A percentile compares a stretch with the other conserved stretches of the same genome.
These are phyloP conservation scores for Drosophila stalkeri DNA, from an alignment of 2,888 invertebrate genomes.

Conservation along the genomic window DNA sequence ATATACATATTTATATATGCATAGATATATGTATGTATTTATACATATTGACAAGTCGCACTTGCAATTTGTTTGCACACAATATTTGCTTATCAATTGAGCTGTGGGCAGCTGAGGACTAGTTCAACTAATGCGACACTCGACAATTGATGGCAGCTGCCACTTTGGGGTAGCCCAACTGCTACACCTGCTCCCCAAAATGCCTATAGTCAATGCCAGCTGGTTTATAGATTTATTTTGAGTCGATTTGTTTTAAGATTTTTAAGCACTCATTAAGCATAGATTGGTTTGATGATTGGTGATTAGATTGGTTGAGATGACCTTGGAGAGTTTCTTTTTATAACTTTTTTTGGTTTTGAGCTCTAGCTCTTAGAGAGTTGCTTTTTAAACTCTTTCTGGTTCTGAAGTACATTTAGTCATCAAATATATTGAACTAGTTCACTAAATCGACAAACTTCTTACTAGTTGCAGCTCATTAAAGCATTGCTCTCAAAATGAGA, in stretches of 20 bases:
- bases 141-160: slow-evolving; percentile 34
- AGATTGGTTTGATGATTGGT: too few relatives aligned
- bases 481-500: too few relatives aligned
- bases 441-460: too few relatives aligned
- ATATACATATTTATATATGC: not conserved
- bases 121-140: slow-evolving; percentile 33
- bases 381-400: too few relatives aligned
- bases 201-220: not conserved
- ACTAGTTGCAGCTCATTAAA: too few relatives aligned
- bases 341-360: too few relatives aligned
- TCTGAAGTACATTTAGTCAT: too few relatives aligned
- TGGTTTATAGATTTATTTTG: slow-evolving; percentile 32
- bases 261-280: not conserved
- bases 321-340: too few relatives aligned
- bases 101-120: slow-evolving; percentile 7
- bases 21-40: not conserved
- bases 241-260: slow-evolving; percentile 35
- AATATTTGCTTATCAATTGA: slow-evolving; percentile 58
- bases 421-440: too few relatives aligned
- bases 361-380: too few relatives aligned
- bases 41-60: slow-evolving; percentile 11
- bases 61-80: slow-evolving; percentile 48
- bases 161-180: not conserved
- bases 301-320: too few relatives aligned
- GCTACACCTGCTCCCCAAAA: too few relatives aligned